These are phyloP conservation scores for Dione vanillae DNA, from an alignment of 2,888 invertebrate species.

Conservation along the genomic window DNA sequence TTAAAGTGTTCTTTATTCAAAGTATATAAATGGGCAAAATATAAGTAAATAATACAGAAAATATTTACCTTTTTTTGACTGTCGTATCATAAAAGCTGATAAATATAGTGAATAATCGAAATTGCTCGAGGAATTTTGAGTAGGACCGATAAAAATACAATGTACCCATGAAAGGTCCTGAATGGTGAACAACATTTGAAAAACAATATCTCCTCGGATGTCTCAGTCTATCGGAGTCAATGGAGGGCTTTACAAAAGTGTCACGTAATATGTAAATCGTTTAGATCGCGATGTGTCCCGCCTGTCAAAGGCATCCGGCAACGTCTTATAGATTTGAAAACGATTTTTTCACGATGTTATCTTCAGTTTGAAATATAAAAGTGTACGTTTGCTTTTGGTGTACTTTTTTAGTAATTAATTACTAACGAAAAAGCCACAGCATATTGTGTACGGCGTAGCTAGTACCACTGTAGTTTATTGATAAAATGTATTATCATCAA, in stretches of 20 bases:
- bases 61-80: not conserved
- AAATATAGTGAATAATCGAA: slow-evolving; percentile 53
- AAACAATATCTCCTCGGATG: slow-evolving; percentile 80
- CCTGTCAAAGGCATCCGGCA: slow-evolving; percentile 78
- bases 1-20: not conserved
- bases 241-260: slow-evolving; percentile 77
- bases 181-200: slow-evolving; percentile 64
- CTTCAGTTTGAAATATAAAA: slow-evolving; percentile 64
- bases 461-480: not conserved
- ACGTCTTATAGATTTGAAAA: slow-evolving; percentile 66
- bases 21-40: too few species aligned
- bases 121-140: slow-evolving; percentile 62
- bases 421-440: not conserved
- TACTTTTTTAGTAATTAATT: not conserved
- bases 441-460: not conserved
- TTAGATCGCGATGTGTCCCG: slow-evolving; percentile 80
- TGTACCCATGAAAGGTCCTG: slow-evolving; percentile 63
- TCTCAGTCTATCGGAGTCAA: slow-evolving; percentile 82
- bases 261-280: slow-evolving; percentile 84
- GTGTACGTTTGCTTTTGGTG: slow-evolving; percentile 31
- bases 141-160: slow-evolving; percentile 69
- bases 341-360: slow-evolving; percentile 74
- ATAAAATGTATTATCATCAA: not conserved
- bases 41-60: too few species aligned
- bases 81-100: slow-evolving; percentile 24